phyloP scores from a whole-genome alignment of 1,140 invertebrate genomes.

The Temnothorax longispinosus region DNA sequence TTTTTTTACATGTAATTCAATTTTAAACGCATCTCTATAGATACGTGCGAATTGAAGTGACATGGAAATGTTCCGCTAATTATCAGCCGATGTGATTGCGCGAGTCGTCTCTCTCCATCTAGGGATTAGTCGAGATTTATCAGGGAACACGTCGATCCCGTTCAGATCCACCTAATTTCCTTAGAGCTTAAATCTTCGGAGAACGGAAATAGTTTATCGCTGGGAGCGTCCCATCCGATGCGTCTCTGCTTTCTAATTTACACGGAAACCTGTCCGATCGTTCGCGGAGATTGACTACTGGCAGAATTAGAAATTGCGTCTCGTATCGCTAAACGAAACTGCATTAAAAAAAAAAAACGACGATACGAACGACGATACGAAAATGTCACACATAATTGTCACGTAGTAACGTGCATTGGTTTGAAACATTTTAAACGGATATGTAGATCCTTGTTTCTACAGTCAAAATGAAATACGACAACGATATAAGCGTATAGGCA shows the following conservation, averaged over 20 bases:
- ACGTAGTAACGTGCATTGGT: background rate
- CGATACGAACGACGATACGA: background rate
- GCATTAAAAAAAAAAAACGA: background rate
- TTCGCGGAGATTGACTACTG: slow-evolving; percentile 50
- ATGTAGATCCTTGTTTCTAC: background rate
- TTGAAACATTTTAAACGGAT: background rate
- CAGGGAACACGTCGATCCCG: slow-evolving; percentile 44
- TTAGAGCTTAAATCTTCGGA: slow-evolving; percentile 50
- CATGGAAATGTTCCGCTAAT: slow-evolving; percentile 21
- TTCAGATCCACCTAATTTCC: slow-evolving; percentile 48
- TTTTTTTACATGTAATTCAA: background rate
- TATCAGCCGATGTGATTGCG: slow-evolving; percentile 33
- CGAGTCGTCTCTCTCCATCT: background rate
- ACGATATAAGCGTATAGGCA: background rate
- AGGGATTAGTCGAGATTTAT: slow-evolving; percentile 44
- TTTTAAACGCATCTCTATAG: background rate
- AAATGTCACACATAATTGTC: background rate
- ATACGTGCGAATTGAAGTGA: background rate
- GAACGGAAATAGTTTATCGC: slow-evolving; percentile 59
- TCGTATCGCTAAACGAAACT: background rate
- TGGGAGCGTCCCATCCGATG: background rate
- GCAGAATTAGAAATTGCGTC: background rate
- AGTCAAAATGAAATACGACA: background rate
- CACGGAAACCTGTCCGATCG: slow-evolving; percentile 21
- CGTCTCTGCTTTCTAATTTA: slow-evolving; percentile 42